A percentile compares a stretch with the other conserved stretches of the same genome.
phyloP scores from a whole-genome alignment of 1,140 invertebrate genomes.

The Microplitis demolitor region DNA sequence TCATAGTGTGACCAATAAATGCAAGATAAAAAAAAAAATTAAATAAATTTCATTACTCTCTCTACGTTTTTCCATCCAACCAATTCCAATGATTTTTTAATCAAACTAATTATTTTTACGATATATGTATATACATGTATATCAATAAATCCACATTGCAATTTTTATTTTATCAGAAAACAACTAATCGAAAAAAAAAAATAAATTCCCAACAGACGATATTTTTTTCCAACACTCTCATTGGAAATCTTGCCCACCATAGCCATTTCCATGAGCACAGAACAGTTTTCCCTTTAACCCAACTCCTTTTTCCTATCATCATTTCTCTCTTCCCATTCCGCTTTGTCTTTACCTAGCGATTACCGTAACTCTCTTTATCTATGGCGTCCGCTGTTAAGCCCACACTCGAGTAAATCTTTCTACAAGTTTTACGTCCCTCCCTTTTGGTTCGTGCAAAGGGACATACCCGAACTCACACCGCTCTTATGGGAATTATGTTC shows the following conservation, averaged over 20 bases:
- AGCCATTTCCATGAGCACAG: background rate
- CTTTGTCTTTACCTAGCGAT: slow-evolving; percentile 37
- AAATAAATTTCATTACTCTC: too few species aligned
- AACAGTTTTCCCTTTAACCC: background rate
- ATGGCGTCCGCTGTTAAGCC: background rate
- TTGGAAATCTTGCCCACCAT: background rate
- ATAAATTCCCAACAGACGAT: background rate
- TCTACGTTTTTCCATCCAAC: too few species aligned
- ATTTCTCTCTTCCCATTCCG: background rate
- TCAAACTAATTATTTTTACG: background rate
- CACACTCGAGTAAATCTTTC: slow-evolving; percentile 16
- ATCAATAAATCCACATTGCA: too few species aligned
- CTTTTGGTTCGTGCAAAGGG: background rate
- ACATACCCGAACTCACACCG: slow-evolving; percentile 10
- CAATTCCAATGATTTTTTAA: background rate
- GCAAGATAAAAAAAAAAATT: too few species aligned
- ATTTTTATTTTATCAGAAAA: too few species aligned
- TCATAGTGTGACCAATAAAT: too few species aligned
- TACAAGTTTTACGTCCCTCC: background rate
- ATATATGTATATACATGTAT: background rate
- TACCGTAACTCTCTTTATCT: slow-evolving; percentile 50
- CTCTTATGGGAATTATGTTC: slow-evolving; percentile 34
- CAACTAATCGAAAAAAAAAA: background rate
- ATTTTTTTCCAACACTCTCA: background rate
- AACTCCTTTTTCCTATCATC: background rate